Percentiles rank a stretch among this genome's conserved stretches.
Evolutionary conservation across 2,888 invertebrate genomes (phyloP).

Genomic region (Teinopalpus imperialis): DNA sequence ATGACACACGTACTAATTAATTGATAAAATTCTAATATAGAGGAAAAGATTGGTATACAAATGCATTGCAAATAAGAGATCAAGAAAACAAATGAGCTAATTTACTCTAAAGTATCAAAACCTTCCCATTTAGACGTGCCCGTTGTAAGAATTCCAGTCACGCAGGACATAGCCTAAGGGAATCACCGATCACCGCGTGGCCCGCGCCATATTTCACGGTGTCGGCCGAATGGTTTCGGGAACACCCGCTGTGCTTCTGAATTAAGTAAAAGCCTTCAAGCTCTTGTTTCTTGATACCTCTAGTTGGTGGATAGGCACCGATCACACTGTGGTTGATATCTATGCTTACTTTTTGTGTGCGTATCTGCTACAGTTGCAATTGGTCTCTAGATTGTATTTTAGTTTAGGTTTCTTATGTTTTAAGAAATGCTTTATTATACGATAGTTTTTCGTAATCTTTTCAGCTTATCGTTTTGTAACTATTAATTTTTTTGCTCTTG

Average conservation of each 20-base stretch:
- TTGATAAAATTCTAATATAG: too few species aligned
- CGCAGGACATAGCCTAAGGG: slow-evolving; percentile 70
- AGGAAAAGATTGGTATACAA: too few species aligned
- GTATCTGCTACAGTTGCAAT: too few species aligned
- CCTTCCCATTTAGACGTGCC: slow-evolving; percentile 17
- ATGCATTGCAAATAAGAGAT: slow-evolving; percentile 2
- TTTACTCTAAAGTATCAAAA: slow-evolving; percentile 27
- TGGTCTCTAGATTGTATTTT: too few species aligned
- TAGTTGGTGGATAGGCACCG: slow-evolving; percentile 61
- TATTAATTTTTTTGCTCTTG: too few species aligned
- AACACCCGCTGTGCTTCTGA: slow-evolving; percentile 88
- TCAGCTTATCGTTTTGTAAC: too few species aligned
- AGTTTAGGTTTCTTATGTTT: too few species aligned
- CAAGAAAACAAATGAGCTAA: slow-evolving; percentile 27
- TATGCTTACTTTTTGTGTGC: too few species aligned
- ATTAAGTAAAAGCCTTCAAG: slow-evolving; percentile 87
- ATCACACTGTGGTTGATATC: slow-evolving; percentile 37
- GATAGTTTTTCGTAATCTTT: too few species aligned
- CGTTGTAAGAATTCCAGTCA: slow-evolving; percentile 57
- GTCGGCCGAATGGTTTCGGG: slow-evolving; percentile 70
- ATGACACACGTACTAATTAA: too few species aligned
- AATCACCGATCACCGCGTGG: slow-evolving; percentile 49
- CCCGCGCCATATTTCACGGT: slow-evolving; percentile 77
- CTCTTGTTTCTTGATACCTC: slow-evolving; percentile 84
- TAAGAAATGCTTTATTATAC: too few species aligned